Base-by-base conservation (phyloP, 2,113 vertebrate genomes). In the Micronycteris hirsuta region DNA sequence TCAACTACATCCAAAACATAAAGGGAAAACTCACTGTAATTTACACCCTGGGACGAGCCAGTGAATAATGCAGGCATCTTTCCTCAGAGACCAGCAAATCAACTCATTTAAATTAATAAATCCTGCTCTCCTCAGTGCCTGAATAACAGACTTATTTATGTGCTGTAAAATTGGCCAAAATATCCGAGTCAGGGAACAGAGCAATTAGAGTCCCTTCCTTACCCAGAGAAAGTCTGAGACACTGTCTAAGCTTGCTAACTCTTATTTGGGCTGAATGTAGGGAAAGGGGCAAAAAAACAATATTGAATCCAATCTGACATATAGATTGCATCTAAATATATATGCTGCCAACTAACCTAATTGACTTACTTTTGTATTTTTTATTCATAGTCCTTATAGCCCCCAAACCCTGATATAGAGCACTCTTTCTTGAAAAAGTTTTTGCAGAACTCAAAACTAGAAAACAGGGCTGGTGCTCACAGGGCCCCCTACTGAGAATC, bases 31-130 rank as follows among this genome's bases (percentile, higher is more conserved):
- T 71, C 61, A 14, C 63, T 74, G 68, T 93, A 95, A 96, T 96
- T 63, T 95, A 87, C 3, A 74, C 65, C 31, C 36, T 84, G 70
- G 85, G 80, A 96, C 77, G 10, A 11, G 54, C 11, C 2, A 94
- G 77, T 89, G 82, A 97, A 68, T 80, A 80, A 94, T 73, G n/a
- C 86, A 87, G 88, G n/a, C 38, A 0, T 61, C 84, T 36, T 92
- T 95, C 96, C 91, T 96, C 26, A 0, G 71, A 41, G 38, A 54
- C 61, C 77, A 41, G 78, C 92, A 96, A 52, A 13, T 68, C 63
- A 20, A 2, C 36, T 95, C 93, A 11, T 97, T 96, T 77, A 92
- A 96, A 91, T 94, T 47, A 97, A 96, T 93, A 85, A 88, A 97
- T 54, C 78, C 26, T 54, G 86, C 33, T 93, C 68, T 94, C 52